These are phyloP conservation scores for Saxidomus purpurata DNA, from an alignment of 1,140 invertebrate genomes.

Conservation along the genomic window DNA sequence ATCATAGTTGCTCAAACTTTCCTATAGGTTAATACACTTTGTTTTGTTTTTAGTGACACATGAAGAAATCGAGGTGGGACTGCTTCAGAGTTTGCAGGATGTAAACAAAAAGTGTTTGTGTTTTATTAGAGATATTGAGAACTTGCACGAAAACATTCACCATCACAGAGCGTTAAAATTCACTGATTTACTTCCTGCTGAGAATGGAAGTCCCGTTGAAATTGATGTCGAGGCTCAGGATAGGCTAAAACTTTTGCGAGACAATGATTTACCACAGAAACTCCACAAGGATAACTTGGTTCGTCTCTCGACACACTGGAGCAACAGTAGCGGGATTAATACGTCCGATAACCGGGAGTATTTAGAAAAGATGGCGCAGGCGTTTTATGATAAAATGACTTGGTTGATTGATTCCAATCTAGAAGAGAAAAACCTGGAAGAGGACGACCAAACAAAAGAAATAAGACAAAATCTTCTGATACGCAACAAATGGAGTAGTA, in stretches of 20 bases:
- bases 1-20: too few species aligned
- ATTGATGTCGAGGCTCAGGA: constrained; percentile 96
- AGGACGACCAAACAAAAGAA: constrained; percentile 89
- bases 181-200: constrained; percentile 94
- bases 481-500: constrained; percentile 96
- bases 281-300: constrained; percentile 74
- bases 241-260: constrained; percentile 94
- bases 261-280: constrained; percentile 80
- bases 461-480: constrained; percentile 98
- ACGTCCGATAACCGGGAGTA: constrained; percentile 87
- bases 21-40: background rate
- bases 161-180: constrained; percentile 93
- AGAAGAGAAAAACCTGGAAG: constrained; percentile 85
- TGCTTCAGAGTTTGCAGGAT: constrained; percentile 92
- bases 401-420: constrained; percentile 90
- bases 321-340: constrained; percentile 94
- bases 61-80: constrained; percentile 97
- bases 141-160: constrained; percentile 97
- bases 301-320: constrained; percentile 94
- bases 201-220: constrained; percentile 87
- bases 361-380: constrained; percentile 54
- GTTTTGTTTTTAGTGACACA: constrained; percentile 87
- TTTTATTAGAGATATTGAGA: constrained; percentile 97
- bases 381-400: constrained; percentile 96
- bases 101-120: constrained; percentile 97